Percentiles rank a stretch among this genome's conserved stretches.
Evolutionary conservation across 2,888 invertebrate species (phyloP).

Genomic region (Clepsis dumicolana): DNA sequence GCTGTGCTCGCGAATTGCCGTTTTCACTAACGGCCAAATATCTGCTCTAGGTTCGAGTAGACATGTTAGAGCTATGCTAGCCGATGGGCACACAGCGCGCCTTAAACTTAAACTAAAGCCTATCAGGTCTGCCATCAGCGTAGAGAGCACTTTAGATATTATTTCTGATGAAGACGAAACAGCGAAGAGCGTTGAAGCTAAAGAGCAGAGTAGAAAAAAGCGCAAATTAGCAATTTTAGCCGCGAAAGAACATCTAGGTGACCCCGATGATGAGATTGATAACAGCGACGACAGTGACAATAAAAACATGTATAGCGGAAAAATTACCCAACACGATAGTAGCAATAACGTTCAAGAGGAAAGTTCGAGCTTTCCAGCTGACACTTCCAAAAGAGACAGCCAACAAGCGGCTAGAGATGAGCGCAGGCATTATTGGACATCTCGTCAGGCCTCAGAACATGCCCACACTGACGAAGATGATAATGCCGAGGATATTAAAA

Average conservation of each 20-base stretch:
- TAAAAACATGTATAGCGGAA: not conserved
- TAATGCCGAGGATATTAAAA: not conserved
- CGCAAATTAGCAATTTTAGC: not conserved
- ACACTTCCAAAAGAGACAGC: not conserved
- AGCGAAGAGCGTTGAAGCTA: not conserved
- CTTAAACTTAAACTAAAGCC: conserved; percentile 36
- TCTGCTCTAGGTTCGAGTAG: conserved; percentile 27
- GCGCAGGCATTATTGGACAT: conserved; percentile 3
- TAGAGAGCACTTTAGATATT: not conserved
- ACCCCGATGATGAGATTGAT: not conserved
- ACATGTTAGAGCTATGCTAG: conserved; percentile 20
- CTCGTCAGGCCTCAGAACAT: not conserved
- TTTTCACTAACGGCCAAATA: conserved; percentile 37
- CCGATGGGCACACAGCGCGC: conserved; percentile 35
- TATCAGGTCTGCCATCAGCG: not conserved
- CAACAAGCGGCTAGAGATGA: conserved; percentile 3
- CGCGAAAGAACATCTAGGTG: not conserved
- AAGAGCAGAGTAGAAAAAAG: not conserved
- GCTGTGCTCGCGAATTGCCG: conserved; percentile 30
- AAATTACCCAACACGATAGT: not conserved
- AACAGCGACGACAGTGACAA: not conserved
- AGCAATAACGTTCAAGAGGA: not conserved
- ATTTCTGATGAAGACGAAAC: not conserved
- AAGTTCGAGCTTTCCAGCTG: not conserved
- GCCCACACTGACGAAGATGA: not conserved